A percentile compares a stretch with the other conserved stretches of the same genome.
Conservation (phyloP, 2,888 invertebrate species). For the Latheticus oryzae region DNA sequence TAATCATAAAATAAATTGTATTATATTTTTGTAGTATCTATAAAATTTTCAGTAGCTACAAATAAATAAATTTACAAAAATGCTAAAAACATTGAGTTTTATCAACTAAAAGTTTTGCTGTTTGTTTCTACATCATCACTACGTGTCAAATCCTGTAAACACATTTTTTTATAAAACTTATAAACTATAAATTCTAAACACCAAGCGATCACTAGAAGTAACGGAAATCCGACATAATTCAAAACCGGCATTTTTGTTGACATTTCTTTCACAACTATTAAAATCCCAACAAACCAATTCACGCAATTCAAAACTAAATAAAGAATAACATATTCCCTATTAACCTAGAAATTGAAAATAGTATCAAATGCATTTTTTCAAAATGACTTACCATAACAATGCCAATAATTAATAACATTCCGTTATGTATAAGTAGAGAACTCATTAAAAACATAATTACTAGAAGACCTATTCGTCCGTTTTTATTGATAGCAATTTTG, state of each 20-base stretch:
- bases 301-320: slow-evolving; percentile 11
- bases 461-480: slow-evolving; percentile 6
- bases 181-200: slow-evolving; percentile 13
- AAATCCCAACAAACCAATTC: slow-evolving; percentile 13
- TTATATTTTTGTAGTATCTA: too few species aligned
- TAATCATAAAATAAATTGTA: too few species aligned
- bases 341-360: slow-evolving; percentile 12
- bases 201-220: slow-evolving; percentile 3
- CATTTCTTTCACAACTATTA: slow-evolving; percentile 9
- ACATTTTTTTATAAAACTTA: slow-evolving; percentile 9
- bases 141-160: not conserved
- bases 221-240: slow-evolving; percentile 7
- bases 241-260: slow-evolving; percentile 2
- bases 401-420: slow-evolving; percentile 11
- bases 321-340: slow-evolving; percentile 3
- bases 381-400: slow-evolving; percentile 21
- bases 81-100: too few species aligned
- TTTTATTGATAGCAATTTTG: slow-evolving; percentile 15
- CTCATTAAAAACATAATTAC: slow-evolving; percentile 24
- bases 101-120: not conserved
- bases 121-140: not conserved
- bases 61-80: too few species aligned
- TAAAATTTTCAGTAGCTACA: too few species aligned
- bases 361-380: not conserved
- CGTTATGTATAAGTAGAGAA: slow-evolving; percentile 11